Evolutionary conservation across 64 coral and sea anemone species (phyloP), one percentile per base, ranked within the genome.

Genomic region (Acropora tenuis): DNA sequence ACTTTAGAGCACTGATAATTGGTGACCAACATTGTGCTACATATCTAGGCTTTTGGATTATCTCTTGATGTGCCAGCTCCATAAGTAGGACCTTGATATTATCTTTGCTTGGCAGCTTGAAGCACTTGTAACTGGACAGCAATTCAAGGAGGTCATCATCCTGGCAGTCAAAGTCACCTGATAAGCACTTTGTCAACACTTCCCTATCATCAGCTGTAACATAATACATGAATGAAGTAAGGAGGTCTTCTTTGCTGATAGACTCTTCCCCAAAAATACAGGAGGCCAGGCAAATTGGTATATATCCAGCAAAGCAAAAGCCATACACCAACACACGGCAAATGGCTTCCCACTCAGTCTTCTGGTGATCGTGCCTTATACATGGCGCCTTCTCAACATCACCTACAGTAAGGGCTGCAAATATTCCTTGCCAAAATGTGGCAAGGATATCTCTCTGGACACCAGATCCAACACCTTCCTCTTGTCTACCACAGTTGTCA

Each of bases 131-230:
- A 59, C 67, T 71, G 67, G 67, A 71, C n/a, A 71, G 67, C 67
- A 71, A 71, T 71, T 71, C 67, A 0, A 71, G 67, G 18, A 92
- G 59, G 40, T 92, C 73, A 46, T 69, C 73, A 88, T 93, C 91
- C 53, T 93, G 50, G 49, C 75, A 88, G 60, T 93, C 84, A 5
- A 93, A 43, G 5, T 80, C 75, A 58, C 91, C 91, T 73, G 83
- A 52, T 42, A 88, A 87, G 53, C 91, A 88, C 47, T 87, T 67
- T 72, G 15, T 49, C 45, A 88, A 57, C 46, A 88, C 84, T 72
- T 93, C 83, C 69, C 84, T 87, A 18, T 94, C 79, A 84, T 89
- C 92, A 71, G 80, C 53, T 90, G 92, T 90, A 65, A 90, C 69
- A 76, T 90, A 90, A 8, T 76, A 90, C 3, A 3, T 78, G 46